A percentile compares a stretch with the other conserved stretches of the same genome.
These are phyloP conservation scores for Resseliella maxima DNA, from an alignment of 2,888 invertebrate genomes.

Conservation along the genomic window DNA sequence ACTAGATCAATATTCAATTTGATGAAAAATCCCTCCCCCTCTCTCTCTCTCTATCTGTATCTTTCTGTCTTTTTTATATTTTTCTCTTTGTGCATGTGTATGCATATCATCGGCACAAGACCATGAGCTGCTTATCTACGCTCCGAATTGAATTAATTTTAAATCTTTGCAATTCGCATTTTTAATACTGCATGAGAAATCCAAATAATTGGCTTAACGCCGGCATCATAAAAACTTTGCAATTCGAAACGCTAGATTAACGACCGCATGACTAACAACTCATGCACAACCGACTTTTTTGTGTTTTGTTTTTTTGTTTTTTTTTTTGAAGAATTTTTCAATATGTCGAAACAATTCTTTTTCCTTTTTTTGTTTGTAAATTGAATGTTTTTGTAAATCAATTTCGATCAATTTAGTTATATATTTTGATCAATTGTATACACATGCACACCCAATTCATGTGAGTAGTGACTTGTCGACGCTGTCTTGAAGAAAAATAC, in stretches of 20 bases:
- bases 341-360: conserved; percentile 37
- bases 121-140: neutral
- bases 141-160: conserved; percentile 4
- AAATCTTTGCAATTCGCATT: conserved; percentile 19
- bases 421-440: too few relatives aligned
- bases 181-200: conserved; percentile 55
- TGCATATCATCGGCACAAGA: neutral
- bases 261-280: neutral
- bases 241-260: conserved; percentile 44
- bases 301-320: too few relatives aligned
- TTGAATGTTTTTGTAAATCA: too few relatives aligned
- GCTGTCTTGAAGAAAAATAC: too few relatives aligned
- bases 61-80: neutral
- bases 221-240: neutral
- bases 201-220: conserved; percentile 54
- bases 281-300: too few relatives aligned
- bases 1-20: conserved; percentile 43
- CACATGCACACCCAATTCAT: too few relatives aligned
- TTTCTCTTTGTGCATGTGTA: neutral
- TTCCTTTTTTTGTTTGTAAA: too few relatives aligned
- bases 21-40: neutral
- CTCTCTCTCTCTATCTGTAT: too few relatives aligned
- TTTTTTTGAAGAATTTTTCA: conserved; percentile 5
- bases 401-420: too few relatives aligned
- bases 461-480: too few relatives aligned